Percentiles rank a stretch among this genome's conserved stretches.
Conservation (phyloP, 23 tunicate genomes). For the Aplidium turbinatum region DNA sequence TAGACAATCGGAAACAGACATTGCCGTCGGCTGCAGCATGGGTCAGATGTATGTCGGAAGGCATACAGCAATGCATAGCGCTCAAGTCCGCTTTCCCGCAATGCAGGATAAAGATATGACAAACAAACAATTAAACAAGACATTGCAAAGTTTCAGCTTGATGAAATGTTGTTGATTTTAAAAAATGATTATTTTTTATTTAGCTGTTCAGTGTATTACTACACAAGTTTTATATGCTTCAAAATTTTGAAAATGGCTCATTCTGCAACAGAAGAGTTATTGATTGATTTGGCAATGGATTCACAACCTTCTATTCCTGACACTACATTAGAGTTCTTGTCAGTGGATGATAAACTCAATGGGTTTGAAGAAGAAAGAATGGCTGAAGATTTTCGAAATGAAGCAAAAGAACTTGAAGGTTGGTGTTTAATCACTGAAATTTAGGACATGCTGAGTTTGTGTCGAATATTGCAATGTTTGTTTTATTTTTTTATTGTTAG, state of each 20-base stretch:
- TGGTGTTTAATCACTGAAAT: not conserved
- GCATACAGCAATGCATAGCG: too few species aligned
- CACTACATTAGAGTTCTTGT: slow-evolving; percentile 46
- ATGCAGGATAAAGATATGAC: too few species aligned
- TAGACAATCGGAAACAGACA: too few species aligned
- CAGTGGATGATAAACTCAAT: slow-evolving; percentile 31
- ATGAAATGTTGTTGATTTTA: too few species aligned
- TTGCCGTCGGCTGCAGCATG: too few species aligned
- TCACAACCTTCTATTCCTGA: slow-evolving; percentile 14
- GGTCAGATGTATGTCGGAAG: too few species aligned
- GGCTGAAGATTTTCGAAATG: slow-evolving; percentile 19
- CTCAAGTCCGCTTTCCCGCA: too few species aligned
- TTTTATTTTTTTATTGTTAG: not conserved
- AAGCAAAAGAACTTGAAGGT: slow-evolving; percentile 34
- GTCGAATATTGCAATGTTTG: not conserved
- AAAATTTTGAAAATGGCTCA: not conserved
- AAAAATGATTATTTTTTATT: too few species aligned
- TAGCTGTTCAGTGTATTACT: too few species aligned
- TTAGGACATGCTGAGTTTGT: not conserved
- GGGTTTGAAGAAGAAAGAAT: slow-evolving; percentile 35
- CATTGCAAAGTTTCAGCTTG: too few species aligned
- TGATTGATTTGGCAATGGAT: slow-evolving; percentile 50
- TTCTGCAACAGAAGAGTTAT: slow-evolving; percentile 12
- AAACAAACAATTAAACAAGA: too few species aligned
- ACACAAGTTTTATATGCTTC: too few species aligned